Conservation (phyloP, 2,888 invertebrate genomes). For the Diachrysia chrysitis region DNA sequence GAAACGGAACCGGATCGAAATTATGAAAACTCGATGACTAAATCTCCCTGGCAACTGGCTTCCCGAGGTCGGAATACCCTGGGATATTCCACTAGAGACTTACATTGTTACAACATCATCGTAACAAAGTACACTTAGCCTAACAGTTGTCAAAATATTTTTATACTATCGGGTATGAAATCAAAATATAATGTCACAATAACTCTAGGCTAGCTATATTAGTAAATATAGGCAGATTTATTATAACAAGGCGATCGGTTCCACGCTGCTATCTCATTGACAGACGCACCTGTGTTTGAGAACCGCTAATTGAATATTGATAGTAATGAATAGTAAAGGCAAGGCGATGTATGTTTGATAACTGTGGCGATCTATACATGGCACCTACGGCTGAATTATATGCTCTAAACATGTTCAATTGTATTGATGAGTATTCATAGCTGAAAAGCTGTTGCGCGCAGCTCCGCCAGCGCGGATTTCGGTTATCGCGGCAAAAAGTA, state of each 20-base stretch:
- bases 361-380: constrained; percentile 10
- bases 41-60: constrained; percentile 18
- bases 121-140: constrained; percentile 40
- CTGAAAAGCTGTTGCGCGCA: too few species aligned
- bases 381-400: not conserved
- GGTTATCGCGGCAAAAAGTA: too few species aligned
- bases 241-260: constrained; percentile 72
- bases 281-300: constrained; percentile 63
- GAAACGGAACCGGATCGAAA: constrained; percentile 52
- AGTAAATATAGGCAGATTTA: constrained; percentile 77
- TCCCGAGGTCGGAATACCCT: not conserved
- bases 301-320: constrained; percentile 52
- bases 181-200: constrained; percentile 75
- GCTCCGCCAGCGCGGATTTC: too few species aligned
- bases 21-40: constrained; percentile 50
- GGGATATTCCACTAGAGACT: constrained; percentile 4
- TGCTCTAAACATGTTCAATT: not conserved
- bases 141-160: constrained; percentile 74
- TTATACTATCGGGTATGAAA: constrained; percentile 70
- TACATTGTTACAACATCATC: constrained; percentile 12
- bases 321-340: constrained; percentile 42
- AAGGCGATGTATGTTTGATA: constrained; percentile 11
- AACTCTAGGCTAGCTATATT: constrained; percentile 74
- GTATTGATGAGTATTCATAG: not conserved
- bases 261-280: constrained; percentile 69